These are phyloP conservation scores for Crenichthys baileyi DNA, from an alignment of 2,797 vertebrate species.

Conservation along the genomic window DNA sequence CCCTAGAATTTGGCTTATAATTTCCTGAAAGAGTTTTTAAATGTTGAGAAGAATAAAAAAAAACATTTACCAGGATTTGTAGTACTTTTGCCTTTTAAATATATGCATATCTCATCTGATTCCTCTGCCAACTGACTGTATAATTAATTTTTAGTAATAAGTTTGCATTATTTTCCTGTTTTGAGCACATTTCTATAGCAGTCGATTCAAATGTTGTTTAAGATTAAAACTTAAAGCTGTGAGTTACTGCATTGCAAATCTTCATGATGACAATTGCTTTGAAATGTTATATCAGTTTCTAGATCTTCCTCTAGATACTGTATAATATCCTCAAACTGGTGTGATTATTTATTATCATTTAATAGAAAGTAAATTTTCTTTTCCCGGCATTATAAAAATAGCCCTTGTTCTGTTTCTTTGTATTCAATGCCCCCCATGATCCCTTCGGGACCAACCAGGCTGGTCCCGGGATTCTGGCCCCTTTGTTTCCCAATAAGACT, in stretches of 20 bases:
- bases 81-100: no score
- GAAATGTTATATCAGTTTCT: neutral
- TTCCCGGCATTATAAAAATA: no score
- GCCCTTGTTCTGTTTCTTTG: no score
- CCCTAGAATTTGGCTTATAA: neutral
- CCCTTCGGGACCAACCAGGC: no score
- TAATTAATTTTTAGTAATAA: neutral
- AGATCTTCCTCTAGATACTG: neutral
- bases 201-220: neutral
- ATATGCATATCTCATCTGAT: no score
- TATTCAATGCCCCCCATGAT: conserved; percentile 35
- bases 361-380: conserved; percentile 30
- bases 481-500: conserved; percentile 68
- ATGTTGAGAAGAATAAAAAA: neutral
- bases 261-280: neutral
- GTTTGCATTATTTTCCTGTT: neutral
- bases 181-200: neutral
- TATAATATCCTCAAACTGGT: neutral
- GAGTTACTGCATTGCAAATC: neutral
- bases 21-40: neutral
- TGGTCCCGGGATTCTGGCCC: conserved; percentile 43
- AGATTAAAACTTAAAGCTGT: neutral
- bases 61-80: neutral
- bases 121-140: neutral
- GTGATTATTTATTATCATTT: conserved; percentile 9